phyloP scores from a whole-genome alignment of 2,113 vertebrate species.

The Melanostigma gelatinosum region DNA sequence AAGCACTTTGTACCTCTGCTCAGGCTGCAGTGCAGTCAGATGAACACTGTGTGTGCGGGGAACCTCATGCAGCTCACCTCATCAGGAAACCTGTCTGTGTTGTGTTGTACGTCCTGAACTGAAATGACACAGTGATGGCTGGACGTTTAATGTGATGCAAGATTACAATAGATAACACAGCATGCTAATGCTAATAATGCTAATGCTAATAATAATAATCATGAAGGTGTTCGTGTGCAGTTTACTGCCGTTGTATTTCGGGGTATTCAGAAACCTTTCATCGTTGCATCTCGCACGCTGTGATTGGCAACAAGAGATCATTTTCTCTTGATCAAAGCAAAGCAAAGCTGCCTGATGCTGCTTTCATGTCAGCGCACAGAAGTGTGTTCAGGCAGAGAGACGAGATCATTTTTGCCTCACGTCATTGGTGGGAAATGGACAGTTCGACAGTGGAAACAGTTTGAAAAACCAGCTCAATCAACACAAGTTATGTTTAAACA shows the following conservation, averaged over 20 bases:
- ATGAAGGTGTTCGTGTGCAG: neutral
- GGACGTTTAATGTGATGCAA: no score
- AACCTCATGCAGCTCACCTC: conserved; percentile 5
- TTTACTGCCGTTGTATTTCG: neutral
- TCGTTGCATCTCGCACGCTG: neutral
- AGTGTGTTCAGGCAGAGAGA: neutral
- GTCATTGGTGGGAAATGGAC: no score
- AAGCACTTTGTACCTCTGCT: conserved; percentile 42
- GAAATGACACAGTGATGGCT: neutral
- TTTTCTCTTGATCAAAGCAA: neutral
- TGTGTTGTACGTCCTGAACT: neutral
- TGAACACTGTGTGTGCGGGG: neutral
- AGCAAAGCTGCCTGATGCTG: neutral
- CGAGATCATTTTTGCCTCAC: neutral
- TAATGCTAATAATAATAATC: neutral
- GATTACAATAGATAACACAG: neutral
- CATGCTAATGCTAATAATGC: no score
- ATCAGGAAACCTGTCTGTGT: conserved; percentile 2
- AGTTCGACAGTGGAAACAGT: no score
- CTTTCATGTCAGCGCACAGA: neutral
- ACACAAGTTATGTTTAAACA: neutral
- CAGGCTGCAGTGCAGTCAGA: conserved; percentile 34
- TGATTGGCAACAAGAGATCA: neutral
- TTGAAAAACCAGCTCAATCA: no score
- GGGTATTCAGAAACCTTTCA: neutral